A percentile compares a stretch with the other conserved stretches of the same genome.
Evolutionary conservation across 1,140 invertebrate genomes (phyloP).

Genomic region (Drosophila sp.): DNA sequence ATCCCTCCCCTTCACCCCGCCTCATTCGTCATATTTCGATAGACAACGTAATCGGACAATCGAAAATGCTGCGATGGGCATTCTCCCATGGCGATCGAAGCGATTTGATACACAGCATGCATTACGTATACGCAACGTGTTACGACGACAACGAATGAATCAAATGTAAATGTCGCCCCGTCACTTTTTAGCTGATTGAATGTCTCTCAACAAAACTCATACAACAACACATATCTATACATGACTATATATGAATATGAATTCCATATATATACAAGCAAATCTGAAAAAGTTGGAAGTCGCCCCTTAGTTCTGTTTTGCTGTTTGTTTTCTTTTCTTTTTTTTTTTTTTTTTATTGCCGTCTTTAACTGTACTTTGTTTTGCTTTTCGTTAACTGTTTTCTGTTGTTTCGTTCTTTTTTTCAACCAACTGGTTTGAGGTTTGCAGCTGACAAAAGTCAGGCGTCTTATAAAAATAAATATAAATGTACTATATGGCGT

Average conservation of each 20-base stretch:
- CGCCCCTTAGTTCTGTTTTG: neutral
- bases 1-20: neutral
- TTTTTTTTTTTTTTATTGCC: constrained; percentile 4
- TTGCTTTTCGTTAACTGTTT: constrained; percentile 14
- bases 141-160: constrained; percentile 18
- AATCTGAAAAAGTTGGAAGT: neutral
- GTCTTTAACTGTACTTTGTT: constrained; percentile 16
- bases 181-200: neutral
- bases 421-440: constrained; percentile 14
- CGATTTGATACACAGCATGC: constrained; percentile 19
- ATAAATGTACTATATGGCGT: neutral
- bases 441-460: constrained; percentile 16
- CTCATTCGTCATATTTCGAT: neutral
- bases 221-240: too few relatives aligned
- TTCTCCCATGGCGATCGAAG: constrained; percentile 30
- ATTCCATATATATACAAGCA: neutral
- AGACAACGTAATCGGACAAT: constrained; percentile 6
- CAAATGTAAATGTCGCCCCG: neutral
- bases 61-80: constrained; percentile 26
- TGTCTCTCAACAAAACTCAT: neutral
- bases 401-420: neutral
- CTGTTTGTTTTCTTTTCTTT: neutral
- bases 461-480: constrained; percentile 1
- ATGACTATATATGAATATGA: neutral
- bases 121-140: constrained; percentile 45